Evolutionary conservation across 1,140 invertebrate genomes (phyloP).

Genomic region (Philotrypesis tridentata): DNA sequence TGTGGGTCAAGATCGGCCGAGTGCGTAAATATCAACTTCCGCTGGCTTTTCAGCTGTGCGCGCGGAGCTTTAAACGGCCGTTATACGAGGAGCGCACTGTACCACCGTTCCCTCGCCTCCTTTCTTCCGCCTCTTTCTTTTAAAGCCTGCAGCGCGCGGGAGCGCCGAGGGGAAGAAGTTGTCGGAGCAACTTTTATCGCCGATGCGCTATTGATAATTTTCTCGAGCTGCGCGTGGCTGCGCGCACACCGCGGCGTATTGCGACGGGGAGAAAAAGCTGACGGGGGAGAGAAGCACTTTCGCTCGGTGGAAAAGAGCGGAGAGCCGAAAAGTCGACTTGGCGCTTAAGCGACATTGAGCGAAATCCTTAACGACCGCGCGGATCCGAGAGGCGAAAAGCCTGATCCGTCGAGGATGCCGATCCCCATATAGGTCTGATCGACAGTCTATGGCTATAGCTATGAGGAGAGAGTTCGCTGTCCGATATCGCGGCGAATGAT

Average conservation of each 20-base stretch:
- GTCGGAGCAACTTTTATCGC: no score
- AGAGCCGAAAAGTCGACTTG: background rate
- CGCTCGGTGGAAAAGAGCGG: background rate
- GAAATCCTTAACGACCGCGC: conserved; percentile 23
- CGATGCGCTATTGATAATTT: no score
- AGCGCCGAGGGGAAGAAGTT: no score
- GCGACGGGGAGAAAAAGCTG: background rate
- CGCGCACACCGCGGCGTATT: no score
- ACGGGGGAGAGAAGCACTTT: background rate
- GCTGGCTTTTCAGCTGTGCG: background rate
- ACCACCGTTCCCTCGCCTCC: background rate
- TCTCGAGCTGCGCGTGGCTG: no score
- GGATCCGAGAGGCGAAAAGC: background rate
- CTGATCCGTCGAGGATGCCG: background rate
- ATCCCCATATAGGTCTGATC: background rate
- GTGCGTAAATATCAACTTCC: conserved; percentile 59
- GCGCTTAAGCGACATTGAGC: background rate
- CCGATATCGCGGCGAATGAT: no score
- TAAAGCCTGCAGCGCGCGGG: no score
- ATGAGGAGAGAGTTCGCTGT: background rate
- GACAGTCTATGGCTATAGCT: no score
- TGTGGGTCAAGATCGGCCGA: conserved; percentile 60
- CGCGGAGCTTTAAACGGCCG: background rate
- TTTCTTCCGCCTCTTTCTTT: background rate
- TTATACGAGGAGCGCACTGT: background rate